Conservation (phyloP, 2,113 vertebrate genomes). For the Gnathonemus longibarbis region DNA sequence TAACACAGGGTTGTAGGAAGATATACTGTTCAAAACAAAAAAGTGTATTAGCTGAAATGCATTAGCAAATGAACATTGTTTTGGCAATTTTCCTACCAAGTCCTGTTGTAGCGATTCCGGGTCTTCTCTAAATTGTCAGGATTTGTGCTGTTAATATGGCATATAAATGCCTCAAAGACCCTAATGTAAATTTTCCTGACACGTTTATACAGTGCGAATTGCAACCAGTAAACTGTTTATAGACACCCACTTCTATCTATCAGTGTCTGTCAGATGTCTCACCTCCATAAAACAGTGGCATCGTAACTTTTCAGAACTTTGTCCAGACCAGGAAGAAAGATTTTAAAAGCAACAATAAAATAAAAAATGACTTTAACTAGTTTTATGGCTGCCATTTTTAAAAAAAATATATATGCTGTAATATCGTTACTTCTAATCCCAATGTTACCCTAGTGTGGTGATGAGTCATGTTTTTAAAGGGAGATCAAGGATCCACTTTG, state of each 20-base stretch:
- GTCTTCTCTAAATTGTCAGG: neutral
- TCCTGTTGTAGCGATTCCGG: neutral
- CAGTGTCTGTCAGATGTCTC: conserved; percentile 58
- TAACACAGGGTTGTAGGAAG: neutral
- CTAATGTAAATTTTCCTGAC: neutral
- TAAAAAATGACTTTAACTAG: conserved; percentile 36
- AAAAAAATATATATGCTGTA: conserved; percentile 33
- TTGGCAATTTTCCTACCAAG: neutral
- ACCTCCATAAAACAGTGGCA: conserved; percentile 53
- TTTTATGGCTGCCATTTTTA: conserved; percentile 61
- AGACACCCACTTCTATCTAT: conserved; percentile 48
- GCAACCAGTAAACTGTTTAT: conserved; percentile 20
- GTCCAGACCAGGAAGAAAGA: conserved; percentile 37
- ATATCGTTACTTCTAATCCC: conserved; percentile 53
- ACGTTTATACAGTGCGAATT: neutral
- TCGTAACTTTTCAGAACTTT: conserved; percentile 30
- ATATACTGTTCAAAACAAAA: neutral
- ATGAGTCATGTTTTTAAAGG: conserved; percentile 37
- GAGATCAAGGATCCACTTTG: conserved; percentile 1
- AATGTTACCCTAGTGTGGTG: conserved; percentile 34
- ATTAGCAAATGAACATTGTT: neutral
- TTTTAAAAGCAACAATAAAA: conserved; percentile 52
- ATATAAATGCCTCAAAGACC: neutral
- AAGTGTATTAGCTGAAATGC: neutral
- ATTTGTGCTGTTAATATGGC: neutral